phyloP scores from a whole-genome alignment of 2,888 invertebrate species.

The Aspidiotus rigidus region DNA sequence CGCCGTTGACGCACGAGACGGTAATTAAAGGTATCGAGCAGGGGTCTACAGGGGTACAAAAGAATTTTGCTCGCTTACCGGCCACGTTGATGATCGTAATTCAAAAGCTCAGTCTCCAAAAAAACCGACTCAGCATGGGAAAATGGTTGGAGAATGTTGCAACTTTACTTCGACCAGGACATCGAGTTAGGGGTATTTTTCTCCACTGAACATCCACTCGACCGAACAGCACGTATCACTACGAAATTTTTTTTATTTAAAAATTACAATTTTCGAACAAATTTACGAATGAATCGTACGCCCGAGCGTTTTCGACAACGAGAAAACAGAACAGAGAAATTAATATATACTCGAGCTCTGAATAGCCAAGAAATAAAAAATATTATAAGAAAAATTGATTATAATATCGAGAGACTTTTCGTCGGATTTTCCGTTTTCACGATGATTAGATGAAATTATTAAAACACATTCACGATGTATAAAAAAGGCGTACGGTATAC shows the following conservation, averaged over 20 bases:
- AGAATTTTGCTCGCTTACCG: constrained; percentile 11
- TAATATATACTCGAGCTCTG: no score
- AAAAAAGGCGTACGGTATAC: constrained; percentile 5
- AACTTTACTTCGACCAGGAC: background rate
- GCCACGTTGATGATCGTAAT: constrained; percentile 24
- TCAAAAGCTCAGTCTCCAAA: constrained; percentile 9
- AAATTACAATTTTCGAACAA: no score
- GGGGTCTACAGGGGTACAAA: background rate
- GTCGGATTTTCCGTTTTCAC: background rate
- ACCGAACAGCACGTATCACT: no score
- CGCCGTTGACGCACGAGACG: background rate
- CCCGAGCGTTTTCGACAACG: no score
- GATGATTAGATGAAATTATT: background rate
- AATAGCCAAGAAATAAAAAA: no score
- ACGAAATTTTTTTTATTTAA: no score
- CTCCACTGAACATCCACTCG: no score
- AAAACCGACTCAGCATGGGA: background rate
- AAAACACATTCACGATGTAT: constrained; percentile 1
- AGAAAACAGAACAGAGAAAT: no score
- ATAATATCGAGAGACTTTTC: background rate
- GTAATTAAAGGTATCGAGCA: background rate
- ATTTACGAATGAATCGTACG: no score
- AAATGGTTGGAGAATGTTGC: background rate
- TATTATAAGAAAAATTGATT: no score
- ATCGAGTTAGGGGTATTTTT: no score